A percentile compares a stretch with the other conserved stretches of the same genome.
These are phyloP conservation scores for Vombatus ursinus DNA, from an alignment of 2,113 vertebrate species.

Conservation along the genomic window DNA sequence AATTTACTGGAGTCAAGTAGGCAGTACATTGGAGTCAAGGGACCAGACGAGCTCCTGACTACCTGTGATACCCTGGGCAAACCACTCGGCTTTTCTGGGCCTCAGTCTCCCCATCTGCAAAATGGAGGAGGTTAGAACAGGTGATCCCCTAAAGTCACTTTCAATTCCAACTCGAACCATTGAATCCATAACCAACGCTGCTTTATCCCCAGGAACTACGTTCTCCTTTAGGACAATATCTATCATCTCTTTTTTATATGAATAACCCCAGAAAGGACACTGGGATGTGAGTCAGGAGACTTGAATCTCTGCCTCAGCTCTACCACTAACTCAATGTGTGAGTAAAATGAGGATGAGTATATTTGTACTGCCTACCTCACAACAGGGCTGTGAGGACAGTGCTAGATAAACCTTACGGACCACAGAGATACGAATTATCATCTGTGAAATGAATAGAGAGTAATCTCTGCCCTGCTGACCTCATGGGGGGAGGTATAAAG, in stretches of 20 bases:
- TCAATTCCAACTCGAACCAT: background rate
- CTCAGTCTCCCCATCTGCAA: background rate
- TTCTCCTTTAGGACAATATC: background rate
- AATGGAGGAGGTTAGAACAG: background rate
- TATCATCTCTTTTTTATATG: background rate
- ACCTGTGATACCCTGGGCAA: background rate
- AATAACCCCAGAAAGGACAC: background rate
- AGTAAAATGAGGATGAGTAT: background rate
- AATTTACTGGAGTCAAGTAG: background rate
- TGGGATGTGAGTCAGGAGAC: background rate
- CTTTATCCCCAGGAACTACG: background rate
- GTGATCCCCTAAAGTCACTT: background rate
- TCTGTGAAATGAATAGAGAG: background rate
- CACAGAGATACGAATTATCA: background rate
- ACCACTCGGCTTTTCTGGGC: background rate
- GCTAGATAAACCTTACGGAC: background rate
- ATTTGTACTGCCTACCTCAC: background rate
- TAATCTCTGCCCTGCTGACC: background rate
- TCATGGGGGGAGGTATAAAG: background rate
- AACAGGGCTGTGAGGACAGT: background rate
- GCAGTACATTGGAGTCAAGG: background rate
- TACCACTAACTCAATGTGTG: background rate
- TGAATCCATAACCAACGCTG: background rate
- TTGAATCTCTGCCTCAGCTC: background rate
- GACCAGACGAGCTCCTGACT: background rate